Base-by-base conservation (phyloP, 2,113 vertebrate genomes). In the Entelurus aequoreus region DNA sequence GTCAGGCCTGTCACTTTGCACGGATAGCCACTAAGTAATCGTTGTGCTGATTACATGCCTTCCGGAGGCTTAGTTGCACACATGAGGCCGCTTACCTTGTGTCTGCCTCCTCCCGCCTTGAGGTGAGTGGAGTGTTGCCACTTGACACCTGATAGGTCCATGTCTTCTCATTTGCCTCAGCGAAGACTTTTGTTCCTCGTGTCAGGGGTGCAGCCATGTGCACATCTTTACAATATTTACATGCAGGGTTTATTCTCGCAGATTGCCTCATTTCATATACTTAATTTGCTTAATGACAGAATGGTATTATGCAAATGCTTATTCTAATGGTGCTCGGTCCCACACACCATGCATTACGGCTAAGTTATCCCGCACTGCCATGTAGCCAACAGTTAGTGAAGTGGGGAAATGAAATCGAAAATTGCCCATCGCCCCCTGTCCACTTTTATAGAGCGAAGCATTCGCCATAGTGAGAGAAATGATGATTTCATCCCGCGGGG, bases 331-430 rank as follows among this genome's bases (percentile, higher is more conserved):
- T 42, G 82, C 78, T 76, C 28, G 82, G 77, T 72, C 75, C 71
- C 76, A 69, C 67, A 69, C 66, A 82, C 76, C 78, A 76, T 77
- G 84, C 84, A 84, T 85, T 72, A 82, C 70, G 63, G 2, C 42
- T 12, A 1, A 71, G 78, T 82, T 83, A 79, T 76, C 75, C 70
- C 80, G 77, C 76, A 70, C 79, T 74, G 77, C 77, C 48, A 66
- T 78, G 82, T 84, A 81, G 80, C 84, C 85, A 86, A 86, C 82
- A 81, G 79, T 85, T 81, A 88, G 84, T 84, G 87, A 84, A 82
- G 79, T 85, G 86, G 67, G 82, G 69, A 86, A 87, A 87, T 86
- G 72, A 78, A 80, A 69, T 74, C 60, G 78, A 84, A 19, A 84
- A 88, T 89, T 68, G 81, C 81, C 64, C 66, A 64, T 74, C 72